A percentile compares a stretch with the other conserved stretches of the same genome.
These are phyloP conservation scores for Venusia cambrica DNA, from an alignment of 2,888 invertebrate genomes.

Conservation along the genomic window DNA sequence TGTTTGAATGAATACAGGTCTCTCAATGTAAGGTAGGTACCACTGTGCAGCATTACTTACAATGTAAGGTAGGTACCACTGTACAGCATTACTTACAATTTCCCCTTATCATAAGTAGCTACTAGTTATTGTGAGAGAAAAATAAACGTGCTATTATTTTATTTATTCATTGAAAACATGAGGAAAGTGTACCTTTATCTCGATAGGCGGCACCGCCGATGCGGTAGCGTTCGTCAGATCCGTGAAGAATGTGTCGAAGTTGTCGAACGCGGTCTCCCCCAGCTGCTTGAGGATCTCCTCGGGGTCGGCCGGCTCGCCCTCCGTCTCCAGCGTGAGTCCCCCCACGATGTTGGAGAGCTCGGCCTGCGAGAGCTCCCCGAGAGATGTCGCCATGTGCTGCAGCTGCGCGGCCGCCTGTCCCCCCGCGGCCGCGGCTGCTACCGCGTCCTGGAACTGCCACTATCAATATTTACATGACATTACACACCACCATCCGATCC, in stretches of 20 bases:
- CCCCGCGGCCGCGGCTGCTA: constrained; percentile 81
- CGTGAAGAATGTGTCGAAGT: constrained; percentile 90
- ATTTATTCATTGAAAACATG: no score
- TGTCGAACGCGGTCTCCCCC: constrained; percentile 91
- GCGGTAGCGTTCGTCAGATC: constrained; percentile 87
- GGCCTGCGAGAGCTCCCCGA: constrained; percentile 87
- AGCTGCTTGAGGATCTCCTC: constrained; percentile 91
- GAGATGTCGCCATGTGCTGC: constrained; percentile 73
- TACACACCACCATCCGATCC: no score
- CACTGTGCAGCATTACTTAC: no score
- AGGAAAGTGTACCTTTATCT: constrained; percentile 84
- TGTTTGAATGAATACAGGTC: no score
- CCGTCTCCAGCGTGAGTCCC: constrained; percentile 77
- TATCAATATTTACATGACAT: no score
- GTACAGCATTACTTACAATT: no score
- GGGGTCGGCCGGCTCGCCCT: constrained; percentile 79
- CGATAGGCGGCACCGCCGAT: constrained; percentile 79
- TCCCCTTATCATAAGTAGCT: no score
- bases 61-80: no score
- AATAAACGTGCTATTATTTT: no score
- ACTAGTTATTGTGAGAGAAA: no score
- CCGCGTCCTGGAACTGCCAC: constrained; percentile 80
- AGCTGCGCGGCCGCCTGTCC: constrained; percentile 76
- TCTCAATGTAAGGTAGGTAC: no score
- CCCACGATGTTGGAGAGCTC: constrained; percentile 86